Conservation (phyloP, 64 coral and sea anemone species). For the Trachythela sp. region DNA sequence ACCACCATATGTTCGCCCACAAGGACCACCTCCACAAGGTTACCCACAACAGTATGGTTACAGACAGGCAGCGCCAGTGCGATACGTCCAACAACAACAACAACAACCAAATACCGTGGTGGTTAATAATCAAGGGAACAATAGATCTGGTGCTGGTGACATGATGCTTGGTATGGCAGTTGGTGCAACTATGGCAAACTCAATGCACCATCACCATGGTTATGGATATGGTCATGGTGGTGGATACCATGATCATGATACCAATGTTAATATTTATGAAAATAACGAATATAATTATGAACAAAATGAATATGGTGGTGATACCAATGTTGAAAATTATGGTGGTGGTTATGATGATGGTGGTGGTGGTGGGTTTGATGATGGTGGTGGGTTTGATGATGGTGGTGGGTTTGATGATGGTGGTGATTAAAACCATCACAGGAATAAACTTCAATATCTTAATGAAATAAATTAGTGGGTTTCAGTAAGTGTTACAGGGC, state of each 20-base stretch:
- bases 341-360: neutral
- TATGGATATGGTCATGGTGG: neutral
- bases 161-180: slow-evolving; percentile 17
- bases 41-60: neutral
- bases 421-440: neutral
- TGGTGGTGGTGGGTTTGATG: neutral
- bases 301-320: neutral
- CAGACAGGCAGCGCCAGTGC: neutral
- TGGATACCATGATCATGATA: neutral
- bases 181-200: slow-evolving; percentile 6
- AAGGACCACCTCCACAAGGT: neutral
- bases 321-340: neutral
- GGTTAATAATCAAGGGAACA: neutral
- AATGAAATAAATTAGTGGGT: too few relatives aligned
- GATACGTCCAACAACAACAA: neutral
- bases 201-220: slow-evolving; percentile 4
- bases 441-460: neutral
- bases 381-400: too few relatives aligned
- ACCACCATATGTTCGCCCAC: neutral
- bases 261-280: neutral
- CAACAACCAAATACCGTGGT: neutral
- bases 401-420: neutral
- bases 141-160: neutral
- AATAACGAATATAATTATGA: neutral
- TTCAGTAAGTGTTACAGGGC: too few relatives aligned